phyloP scores from a whole-genome alignment of 2,888 invertebrate genomes.

The Drosophila phalerata region DNA sequence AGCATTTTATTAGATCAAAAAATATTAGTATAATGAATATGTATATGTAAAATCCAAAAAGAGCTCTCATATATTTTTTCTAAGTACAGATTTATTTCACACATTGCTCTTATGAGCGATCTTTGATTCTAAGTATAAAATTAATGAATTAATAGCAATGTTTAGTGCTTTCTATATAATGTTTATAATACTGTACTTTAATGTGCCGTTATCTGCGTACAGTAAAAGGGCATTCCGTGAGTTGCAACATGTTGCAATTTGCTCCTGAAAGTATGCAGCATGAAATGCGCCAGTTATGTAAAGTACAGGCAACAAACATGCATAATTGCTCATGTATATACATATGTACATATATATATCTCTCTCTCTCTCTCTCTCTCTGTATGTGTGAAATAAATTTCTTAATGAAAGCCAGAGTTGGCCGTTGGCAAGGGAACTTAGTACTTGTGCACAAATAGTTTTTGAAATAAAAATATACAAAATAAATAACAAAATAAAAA shows the following conservation, averaged over 20 bases:
- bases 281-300: conserved; percentile 49
- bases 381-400: conserved; percentile 48
- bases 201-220: neutral
- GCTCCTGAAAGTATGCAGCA: conserved; percentile 53
- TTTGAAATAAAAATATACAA: conserved; percentile 18
- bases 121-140: too few species aligned
- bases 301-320: conserved; percentile 42
- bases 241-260: conserved; percentile 33
- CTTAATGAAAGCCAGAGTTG: conserved; percentile 34
- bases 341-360: too few species aligned
- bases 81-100: too few species aligned
- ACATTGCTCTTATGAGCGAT: too few species aligned
- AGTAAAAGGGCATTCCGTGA: conserved; percentile 10
- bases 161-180: too few species aligned
- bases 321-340: too few species aligned
- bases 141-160: too few species aligned
- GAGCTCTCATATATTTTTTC: too few species aligned
- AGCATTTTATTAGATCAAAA: too few species aligned
- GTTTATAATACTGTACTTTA: neutral
- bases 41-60: too few species aligned
- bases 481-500: conserved; percentile 2
- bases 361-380: neutral
- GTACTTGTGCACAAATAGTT: conserved; percentile 63
- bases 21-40: too few species aligned
- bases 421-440: conserved; percentile 20